These are phyloP conservation scores for Atta colombica DNA, from an alignment of 1,140 invertebrate species.

Conservation along the genomic window DNA sequence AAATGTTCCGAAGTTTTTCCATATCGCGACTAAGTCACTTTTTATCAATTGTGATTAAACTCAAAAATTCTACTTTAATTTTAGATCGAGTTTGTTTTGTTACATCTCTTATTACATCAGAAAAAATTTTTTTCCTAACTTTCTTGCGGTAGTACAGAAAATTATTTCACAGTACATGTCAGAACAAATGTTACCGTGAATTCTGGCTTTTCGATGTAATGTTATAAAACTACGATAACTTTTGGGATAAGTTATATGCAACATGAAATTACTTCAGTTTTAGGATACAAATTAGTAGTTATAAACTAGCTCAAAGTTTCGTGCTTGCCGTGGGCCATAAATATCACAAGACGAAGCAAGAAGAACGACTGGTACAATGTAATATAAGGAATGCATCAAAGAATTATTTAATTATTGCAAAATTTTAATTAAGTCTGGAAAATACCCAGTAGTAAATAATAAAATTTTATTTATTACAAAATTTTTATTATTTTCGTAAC, in stretches of 20 bases:
- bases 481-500: background rate
- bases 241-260: background rate
- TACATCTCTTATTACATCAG: background rate
- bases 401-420: constrained; percentile 5
- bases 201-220: background rate
- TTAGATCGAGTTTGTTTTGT: constrained; percentile 6
- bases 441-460: background rate
- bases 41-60: constrained; percentile 9
- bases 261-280: background rate
- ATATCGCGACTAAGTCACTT: background rate
- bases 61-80: constrained; percentile 52
- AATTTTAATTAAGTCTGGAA: background rate
- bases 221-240: background rate
- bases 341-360: background rate
- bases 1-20: background rate
- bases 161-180: constrained; percentile 13
- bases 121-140: background rate
- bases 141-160: background rate
- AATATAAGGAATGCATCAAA: background rate
- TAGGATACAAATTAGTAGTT: constrained; percentile 8
- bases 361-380: constrained; percentile 9
- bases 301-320: constrained; percentile 2
- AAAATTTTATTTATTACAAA: background rate
- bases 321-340: background rate
- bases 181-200: background rate